A percentile compares a stretch with the other conserved stretches of the same genome.
Evolutionary conservation across 2,797 vertebrate species (phyloP).

Genomic region (Lagodon rhomboides): DNA sequence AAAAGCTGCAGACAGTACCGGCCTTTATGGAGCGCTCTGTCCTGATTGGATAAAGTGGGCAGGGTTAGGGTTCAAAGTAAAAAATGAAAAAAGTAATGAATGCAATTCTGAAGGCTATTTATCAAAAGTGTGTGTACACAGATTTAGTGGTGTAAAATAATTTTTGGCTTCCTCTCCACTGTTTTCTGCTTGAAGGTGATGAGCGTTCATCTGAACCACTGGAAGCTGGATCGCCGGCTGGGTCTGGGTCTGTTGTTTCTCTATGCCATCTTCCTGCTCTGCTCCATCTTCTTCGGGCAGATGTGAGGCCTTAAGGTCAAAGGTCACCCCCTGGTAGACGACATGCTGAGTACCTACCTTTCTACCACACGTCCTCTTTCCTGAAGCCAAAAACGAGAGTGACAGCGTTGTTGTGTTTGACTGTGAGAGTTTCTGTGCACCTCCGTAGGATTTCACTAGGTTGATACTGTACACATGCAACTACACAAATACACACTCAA

Average conservation of each 20-base stretch:
- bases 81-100: no score
- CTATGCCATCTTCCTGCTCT: conserved; percentile 87
- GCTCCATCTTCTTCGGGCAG: conserved; percentile 87
- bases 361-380: conserved; percentile 33
- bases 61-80: no score
- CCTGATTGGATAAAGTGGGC: no score
- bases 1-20: neutral
- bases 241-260: conserved; percentile 85
- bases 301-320: conserved; percentile 76
- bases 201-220: conserved; percentile 86
- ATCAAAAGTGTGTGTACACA: no score
- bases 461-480: conserved; percentile 45
- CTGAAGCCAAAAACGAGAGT: conserved; percentile 60
- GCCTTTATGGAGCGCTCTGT: no score
- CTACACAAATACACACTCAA: conserved; percentile 26
- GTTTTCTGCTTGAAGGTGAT: conserved; percentile 73
- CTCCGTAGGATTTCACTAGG: conserved; percentile 32
- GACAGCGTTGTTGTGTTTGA: conserved; percentile 33
- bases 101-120: no score
- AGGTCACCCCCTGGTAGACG: conserved; percentile 33
- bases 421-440: conserved; percentile 42
- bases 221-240: conserved; percentile 86
- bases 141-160: no score
- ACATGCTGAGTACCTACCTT: conserved; percentile 43
- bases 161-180: neutral